A percentile compares a stretch with the other conserved stretches of the same genome.
Conservation (phyloP, 2,113 vertebrate species). For the Genyomyrus donnyi region DNA sequence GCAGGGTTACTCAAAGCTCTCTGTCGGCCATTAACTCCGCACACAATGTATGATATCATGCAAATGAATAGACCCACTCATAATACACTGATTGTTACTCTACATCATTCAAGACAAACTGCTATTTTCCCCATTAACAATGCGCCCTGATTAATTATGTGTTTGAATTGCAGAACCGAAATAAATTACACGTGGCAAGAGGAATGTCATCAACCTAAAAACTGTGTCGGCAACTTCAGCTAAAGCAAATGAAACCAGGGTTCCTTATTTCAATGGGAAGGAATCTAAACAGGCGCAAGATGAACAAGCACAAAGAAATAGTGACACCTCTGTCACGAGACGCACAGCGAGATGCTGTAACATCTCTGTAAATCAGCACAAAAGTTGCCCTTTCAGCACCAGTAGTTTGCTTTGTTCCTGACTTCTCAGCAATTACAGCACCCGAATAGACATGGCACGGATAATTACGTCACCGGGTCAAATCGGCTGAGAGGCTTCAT, state of each 20-base stretch:
- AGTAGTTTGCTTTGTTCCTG: background rate
- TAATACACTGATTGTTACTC: slow-evolving; percentile 9
- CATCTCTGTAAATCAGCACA: background rate
- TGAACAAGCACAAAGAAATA: background rate
- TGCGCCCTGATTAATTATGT: slow-evolving; percentile 32
- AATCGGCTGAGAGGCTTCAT: background rate
- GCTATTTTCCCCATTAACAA: slow-evolving; percentile 25
- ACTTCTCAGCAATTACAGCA: background rate
- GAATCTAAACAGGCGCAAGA: background rate
- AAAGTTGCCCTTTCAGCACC: background rate
- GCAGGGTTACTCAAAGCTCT: slow-evolving; percentile 21
- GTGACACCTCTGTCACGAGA: background rate
- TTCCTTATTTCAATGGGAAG: background rate
- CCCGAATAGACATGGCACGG: background rate
- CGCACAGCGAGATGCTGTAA: background rate
- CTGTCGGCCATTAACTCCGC: background rate
- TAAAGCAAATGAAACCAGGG: background rate
- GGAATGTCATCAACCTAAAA: background rate
- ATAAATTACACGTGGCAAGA: slow-evolving; percentile 17
- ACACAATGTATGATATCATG: slow-evolving; percentile 31
- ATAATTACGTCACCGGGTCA: background rate
- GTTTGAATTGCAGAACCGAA: slow-evolving; percentile 16
- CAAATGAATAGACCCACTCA: slow-evolving; percentile 27
- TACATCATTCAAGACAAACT: slow-evolving; percentile 19
- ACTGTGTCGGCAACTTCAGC: background rate